phyloP scores from a whole-genome alignment of 37 sponge, comb jelly and placozoan species.

The Ianthella basta region DNA sequence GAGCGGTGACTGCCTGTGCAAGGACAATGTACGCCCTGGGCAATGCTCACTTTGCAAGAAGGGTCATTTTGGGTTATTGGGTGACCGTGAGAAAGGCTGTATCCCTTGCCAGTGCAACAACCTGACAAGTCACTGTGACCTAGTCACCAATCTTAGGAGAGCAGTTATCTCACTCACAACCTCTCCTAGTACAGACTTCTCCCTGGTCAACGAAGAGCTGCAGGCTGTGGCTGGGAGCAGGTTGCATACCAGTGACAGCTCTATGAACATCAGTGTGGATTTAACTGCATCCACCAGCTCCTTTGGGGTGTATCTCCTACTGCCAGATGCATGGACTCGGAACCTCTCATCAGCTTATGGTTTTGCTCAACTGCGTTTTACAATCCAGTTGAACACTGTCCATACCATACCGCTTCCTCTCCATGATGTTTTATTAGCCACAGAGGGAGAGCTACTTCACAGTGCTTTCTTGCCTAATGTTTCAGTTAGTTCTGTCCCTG shows the following conservation, averaged over 20 bases:
- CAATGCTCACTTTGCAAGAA: conserved; percentile 65
- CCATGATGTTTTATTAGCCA: background rate
- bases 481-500: background rate
- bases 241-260: background rate
- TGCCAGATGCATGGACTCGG: background rate
- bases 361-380: conserved; percentile 4
- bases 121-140: background rate
- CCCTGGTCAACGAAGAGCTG: background rate
- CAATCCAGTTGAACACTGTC: background rate
- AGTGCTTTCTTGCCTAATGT: background rate
- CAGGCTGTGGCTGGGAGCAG: background rate
- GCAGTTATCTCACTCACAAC: background rate
- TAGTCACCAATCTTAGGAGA: background rate
- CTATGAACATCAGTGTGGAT: background rate
- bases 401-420: background rate
- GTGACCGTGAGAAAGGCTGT: background rate
- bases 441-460: background rate
- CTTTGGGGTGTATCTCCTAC: background rate
- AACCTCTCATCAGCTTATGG: background rate
- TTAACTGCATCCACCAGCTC: background rate
- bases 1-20: conserved; percentile 64
- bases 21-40: conserved; percentile 65
- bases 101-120: background rate
- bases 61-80: conserved; percentile 59
- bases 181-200: background rate